Percentiles rank a stretch among this genome's conserved stretches.
phyloP scores from a whole-genome alignment of 2,888 invertebrate species.

The Drosophila buzzatii region DNA sequence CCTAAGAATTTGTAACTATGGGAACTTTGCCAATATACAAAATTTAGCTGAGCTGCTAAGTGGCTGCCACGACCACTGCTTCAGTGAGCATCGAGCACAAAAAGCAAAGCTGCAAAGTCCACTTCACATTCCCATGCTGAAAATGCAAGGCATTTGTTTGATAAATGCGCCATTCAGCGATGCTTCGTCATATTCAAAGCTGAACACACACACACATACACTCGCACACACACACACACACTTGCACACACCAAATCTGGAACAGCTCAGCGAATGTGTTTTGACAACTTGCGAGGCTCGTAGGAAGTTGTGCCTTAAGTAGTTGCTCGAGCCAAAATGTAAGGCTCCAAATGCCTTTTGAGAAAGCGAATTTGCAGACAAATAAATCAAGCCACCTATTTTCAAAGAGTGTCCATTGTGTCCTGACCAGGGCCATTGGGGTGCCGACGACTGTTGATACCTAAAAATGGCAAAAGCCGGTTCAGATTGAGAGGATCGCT shows the following conservation, averaged over 20 bases:
- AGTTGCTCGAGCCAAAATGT: constrained; percentile 64
- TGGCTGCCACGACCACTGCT: neutral
- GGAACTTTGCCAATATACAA: constrained; percentile 5
- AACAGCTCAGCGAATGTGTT: constrained; percentile 56
- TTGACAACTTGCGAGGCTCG: constrained; percentile 55
- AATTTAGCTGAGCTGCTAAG: neutral
- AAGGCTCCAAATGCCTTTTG: constrained; percentile 73
- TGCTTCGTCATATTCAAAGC: constrained; percentile 69
- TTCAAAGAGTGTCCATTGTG: constrained; percentile 75
- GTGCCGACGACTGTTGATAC: constrained; percentile 65
- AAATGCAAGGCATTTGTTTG: constrained; percentile 52
- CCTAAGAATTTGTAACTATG: neutral
- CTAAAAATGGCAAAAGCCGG: constrained; percentile 74
- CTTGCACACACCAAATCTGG: constrained; percentile 49
- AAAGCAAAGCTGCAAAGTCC: constrained; percentile 11
- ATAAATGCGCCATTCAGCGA: constrained; percentile 56
- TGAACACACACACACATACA: constrained; percentile 25
- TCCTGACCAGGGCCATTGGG: constrained; percentile 64
- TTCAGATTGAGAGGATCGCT: constrained; percentile 72
- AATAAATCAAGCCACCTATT: constrained; percentile 83
- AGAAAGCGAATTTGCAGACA: constrained; percentile 81
- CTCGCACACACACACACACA: constrained; percentile 5
- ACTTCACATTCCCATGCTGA: constrained; percentile 22
- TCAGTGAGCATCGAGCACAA: neutral
- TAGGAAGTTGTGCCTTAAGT: constrained; percentile 68